phyloP scores from a whole-genome alignment of 2,113 vertebrate genomes.

The Pangasianodon gigas region DNA sequence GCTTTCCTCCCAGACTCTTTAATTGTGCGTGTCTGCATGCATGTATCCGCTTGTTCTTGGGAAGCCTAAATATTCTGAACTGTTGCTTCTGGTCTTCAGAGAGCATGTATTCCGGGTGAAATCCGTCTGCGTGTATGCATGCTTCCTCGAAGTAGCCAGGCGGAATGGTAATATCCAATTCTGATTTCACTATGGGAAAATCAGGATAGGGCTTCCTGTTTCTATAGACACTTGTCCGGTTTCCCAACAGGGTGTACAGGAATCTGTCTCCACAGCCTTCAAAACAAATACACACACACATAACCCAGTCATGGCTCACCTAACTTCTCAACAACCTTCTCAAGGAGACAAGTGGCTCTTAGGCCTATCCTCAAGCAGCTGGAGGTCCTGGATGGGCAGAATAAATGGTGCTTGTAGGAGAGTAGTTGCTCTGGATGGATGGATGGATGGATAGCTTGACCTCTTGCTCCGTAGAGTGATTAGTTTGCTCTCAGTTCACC shows the following conservation, averaged over 20 bases:
- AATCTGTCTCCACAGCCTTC: conserved; percentile 59
- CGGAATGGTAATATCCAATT: conserved; percentile 52
- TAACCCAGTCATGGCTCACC: conserved; percentile 25
- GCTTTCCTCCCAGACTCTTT: conserved; percentile 33
- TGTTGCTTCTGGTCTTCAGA: conserved; percentile 17
- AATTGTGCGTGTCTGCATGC: conserved; percentile 33
- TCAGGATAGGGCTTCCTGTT: conserved; percentile 74
- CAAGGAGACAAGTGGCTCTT: conserved; percentile 22
- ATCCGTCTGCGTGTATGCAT: conserved; percentile 10
- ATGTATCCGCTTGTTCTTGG: conserved; percentile 2
- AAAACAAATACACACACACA: conserved; percentile 37
- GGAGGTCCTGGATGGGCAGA: conserved; percentile 4
- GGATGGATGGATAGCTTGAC: conserved; percentile 36
- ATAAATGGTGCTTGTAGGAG: conserved; percentile 35
- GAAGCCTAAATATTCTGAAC: not conserved
- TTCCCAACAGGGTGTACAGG: conserved; percentile 67
- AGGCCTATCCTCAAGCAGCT: conserved; percentile 4
- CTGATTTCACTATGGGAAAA: conserved; percentile 70
- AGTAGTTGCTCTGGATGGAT: conserved; percentile 15
- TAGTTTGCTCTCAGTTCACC: conserved; percentile 42
- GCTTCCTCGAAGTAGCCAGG: conserved; percentile 24
- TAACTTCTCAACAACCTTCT: conserved; percentile 20
- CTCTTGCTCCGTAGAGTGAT: conserved; percentile 45
- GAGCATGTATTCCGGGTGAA: not conserved
- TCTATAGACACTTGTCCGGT: conserved; percentile 70